Evolutionary conservation across 2,888 invertebrate genomes (phyloP), one percentile per base, ranked within the genome.

Genomic region (Onthophagus sagittarius): DNA sequence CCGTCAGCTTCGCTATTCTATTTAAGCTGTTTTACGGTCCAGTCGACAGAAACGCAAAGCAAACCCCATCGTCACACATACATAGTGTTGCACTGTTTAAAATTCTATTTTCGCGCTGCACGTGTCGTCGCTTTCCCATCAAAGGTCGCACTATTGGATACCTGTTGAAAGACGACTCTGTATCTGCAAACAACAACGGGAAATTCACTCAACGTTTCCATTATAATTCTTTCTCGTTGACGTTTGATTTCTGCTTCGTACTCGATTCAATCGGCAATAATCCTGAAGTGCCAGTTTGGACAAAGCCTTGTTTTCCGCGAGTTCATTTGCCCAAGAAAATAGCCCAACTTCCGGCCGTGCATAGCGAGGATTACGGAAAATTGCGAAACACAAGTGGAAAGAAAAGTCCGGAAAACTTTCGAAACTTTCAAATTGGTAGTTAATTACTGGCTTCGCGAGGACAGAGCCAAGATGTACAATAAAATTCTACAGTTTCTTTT

Each of bases 1-100:
- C 67, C 67, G 67, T 67, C 67, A 67, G 67, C 67, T 9, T 23
- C 67, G 67, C 67, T 67, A 31, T 67, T 31, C 32, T 32, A 23
- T 23, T 23, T 6, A 9, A 32, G 32, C 31, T 67, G 67, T 67
- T 67, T 67, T 67, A 67, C 67, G 67, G 32, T 32, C 67, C 67
- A 31, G 23, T 14, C 65, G 15, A 15, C 65, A n/a, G 31, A 31
- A 65, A 65, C 67, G 31, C 67, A 31, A 67, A 23, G 32, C 32
- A 67, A 67, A 67, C 67, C 31, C 31, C 23, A 67, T 67, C 32
- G 67, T 15, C 67, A 67, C 23, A 67, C 67, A 67, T 11, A 67
- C 67, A 23, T 23, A 67, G 23, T 67, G 67, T 67, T 67, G 32
- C 67, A 67, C 5, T 31, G 23, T 67, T 67, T 67, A 67, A 67